Percentiles rank a stretch among this genome's conserved stretches.
Conservation (phyloP, 2,113 vertebrate species). For the Chascanopsetta lugubris region DNA sequence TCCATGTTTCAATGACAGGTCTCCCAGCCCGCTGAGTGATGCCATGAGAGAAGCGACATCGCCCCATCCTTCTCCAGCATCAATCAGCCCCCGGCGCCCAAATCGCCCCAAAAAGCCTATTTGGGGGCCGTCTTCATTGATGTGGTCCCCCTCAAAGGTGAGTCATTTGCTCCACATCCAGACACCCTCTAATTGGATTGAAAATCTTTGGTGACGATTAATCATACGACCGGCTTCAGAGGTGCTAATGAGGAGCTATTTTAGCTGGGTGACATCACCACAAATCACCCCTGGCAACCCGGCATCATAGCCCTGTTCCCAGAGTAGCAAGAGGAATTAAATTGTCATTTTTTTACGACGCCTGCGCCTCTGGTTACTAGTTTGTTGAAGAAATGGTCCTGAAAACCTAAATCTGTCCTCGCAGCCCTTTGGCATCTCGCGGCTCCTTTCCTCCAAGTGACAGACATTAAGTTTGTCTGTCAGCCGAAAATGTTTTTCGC, state of each 20-base stretch:
- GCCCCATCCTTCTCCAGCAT: slow-evolving; percentile 47
- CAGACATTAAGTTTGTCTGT: slow-evolving; percentile 41
- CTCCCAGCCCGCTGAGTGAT: slow-evolving; percentile 33
- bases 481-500: slow-evolving; percentile 38
- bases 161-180: slow-evolving; percentile 68
- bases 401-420: neutral
- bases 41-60: slow-evolving; percentile 23
- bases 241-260: slow-evolving; percentile 79
- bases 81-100: slow-evolving; percentile 55
- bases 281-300: slow-evolving; percentile 65
- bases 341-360: slow-evolving; percentile 8
- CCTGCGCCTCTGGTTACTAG: slow-evolving; percentile 19
- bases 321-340: slow-evolving; percentile 35
- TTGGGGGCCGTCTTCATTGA: slow-evolving; percentile 58
- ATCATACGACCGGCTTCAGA: slow-evolving; percentile 70
- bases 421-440: slow-evolving; percentile 4
- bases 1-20: slow-evolving; percentile 29
- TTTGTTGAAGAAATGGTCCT: slow-evolving; percentile 18
- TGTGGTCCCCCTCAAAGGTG: slow-evolving; percentile 72
- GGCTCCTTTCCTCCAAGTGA: slow-evolving; percentile 21
- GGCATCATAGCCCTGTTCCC: neutral
- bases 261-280: slow-evolving; percentile 72
- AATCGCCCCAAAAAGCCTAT: slow-evolving; percentile 38
- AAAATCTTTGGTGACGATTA: slow-evolving; percentile 75
- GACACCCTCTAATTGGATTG: slow-evolving; percentile 78